Percentiles rank a stretch among this genome's conserved stretches.
phyloP scores from a whole-genome alignment of 2,888 invertebrate species.

The Synergus japonicus region DNA sequence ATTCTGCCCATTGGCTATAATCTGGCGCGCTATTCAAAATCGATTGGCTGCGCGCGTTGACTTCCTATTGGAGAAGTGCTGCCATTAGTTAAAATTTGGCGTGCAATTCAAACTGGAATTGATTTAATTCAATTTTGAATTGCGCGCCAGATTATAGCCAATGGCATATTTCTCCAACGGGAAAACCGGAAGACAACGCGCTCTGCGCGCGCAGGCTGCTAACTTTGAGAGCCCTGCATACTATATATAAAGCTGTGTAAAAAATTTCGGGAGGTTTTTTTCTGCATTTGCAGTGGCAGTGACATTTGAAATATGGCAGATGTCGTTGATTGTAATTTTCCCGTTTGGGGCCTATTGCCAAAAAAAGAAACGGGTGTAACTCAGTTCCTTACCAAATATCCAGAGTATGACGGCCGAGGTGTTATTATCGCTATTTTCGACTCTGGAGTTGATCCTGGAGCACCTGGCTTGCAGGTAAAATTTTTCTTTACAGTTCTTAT shows the following conservation, averaged over 20 bases:
- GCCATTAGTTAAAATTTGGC: too few relatives aligned
- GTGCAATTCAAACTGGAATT: too few relatives aligned
- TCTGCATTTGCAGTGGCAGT: conserved; percentile 49
- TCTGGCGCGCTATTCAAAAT: too few relatives aligned
- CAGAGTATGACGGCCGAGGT: conserved; percentile 93
- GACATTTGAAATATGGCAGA: conserved; percentile 72
- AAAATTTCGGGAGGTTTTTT: conserved; percentile 64
- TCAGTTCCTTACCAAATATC: conserved; percentile 92
- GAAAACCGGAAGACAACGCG: too few relatives aligned
- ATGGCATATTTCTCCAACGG: too few relatives aligned
- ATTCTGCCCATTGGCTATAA: too few relatives aligned
- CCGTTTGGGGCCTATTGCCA: conserved; percentile 91
- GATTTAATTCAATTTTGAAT: too few relatives aligned
- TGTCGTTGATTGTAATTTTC: conserved; percentile 82
- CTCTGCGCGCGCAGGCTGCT: too few relatives aligned
- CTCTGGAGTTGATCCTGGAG: conserved; percentile 98
- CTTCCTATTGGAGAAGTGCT: too few relatives aligned
- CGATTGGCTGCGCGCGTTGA: too few relatives aligned
- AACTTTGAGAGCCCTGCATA: too few relatives aligned
- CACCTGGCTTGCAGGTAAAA: conserved; percentile 92
- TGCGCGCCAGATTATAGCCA: too few relatives aligned
- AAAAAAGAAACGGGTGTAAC: conserved; percentile 96
- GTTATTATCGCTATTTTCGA: conserved; percentile 97
- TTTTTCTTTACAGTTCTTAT: background rate
- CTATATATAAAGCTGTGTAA: conserved; percentile 67